phyloP scores from a whole-genome alignment of 1,140 invertebrate genomes.

The Aporrectodea caliginosa region DNA sequence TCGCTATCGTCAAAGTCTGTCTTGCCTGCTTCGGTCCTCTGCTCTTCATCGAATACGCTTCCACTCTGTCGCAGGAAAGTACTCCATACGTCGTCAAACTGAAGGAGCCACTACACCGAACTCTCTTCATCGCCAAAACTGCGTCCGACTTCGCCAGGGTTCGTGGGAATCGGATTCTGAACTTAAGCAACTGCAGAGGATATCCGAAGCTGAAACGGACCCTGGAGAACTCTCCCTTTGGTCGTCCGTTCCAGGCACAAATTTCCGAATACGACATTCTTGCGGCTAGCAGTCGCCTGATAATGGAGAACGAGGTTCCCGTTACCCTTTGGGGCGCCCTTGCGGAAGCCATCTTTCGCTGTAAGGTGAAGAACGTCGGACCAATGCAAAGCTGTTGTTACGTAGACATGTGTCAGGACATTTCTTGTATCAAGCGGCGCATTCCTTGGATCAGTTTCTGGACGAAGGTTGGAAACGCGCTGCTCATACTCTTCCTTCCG shows the following conservation, averaged over 20 bases:
- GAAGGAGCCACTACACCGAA: conserved; percentile 30
- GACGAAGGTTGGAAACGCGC: conserved; percentile 37
- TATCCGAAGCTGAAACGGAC: conserved; percentile 27
- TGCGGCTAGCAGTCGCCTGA: conserved; percentile 26
- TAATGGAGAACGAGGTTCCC: conserved; percentile 32
- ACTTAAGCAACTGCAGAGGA: conserved; percentile 18
- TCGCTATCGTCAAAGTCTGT: conserved; percentile 44
- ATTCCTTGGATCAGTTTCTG: conserved; percentile 23
- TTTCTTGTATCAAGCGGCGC: not conserved
- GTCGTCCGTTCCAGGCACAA: conserved; percentile 13
- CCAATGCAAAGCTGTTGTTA: conserved; percentile 26
- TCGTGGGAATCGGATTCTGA: conserved; percentile 20
- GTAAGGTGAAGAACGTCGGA: conserved; percentile 11
- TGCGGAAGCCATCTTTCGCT: conserved; percentile 23
- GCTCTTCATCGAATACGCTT: conserved; percentile 44
- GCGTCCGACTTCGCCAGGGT: conserved; percentile 7
- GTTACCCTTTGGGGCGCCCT: conserved; percentile 18
- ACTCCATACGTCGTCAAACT: conserved; percentile 32
- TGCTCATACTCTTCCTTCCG: conserved; percentile 44
- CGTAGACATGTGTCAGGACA: conserved; percentile 20
- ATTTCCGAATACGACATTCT: conserved; percentile 30
- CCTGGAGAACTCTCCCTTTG: conserved; percentile 1
- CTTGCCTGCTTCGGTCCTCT: conserved; percentile 48
- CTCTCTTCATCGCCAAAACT: conserved; percentile 3
- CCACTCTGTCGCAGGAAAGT: conserved; percentile 24